Evolutionary conservation across 1,140 invertebrate species (phyloP), one percentile per base, ranked within the genome.

Genomic region (Bicyclus anynana): DNA sequence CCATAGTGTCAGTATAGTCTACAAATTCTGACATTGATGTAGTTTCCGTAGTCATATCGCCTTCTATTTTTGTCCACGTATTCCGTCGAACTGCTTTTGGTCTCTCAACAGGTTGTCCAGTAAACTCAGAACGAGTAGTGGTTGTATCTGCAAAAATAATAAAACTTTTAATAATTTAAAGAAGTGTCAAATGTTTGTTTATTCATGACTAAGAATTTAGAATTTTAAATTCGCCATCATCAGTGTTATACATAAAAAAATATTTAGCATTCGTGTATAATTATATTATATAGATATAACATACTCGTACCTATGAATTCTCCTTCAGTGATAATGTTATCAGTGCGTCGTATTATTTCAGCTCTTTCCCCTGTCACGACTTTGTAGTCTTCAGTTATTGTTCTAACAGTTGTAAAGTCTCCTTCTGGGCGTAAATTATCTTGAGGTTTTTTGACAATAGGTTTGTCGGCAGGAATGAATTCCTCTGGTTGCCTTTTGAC

Each of bases 51-150:
- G 67, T 90, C 80, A 95, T 92, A 55, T 94, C 93, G 33, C 93
- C 92, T 83, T 95, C 94, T 29, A 93, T 82, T 84, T 95, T 95
- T 0, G 93, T 96, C 90, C 93, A 96, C 3, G 95, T 96, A 71
- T 96, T 96, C 46, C 94, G 91, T 65, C 95, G 89, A 49, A 95
- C 92, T 38, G 94, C 91, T 65, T 87, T 91, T 12, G 93, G 91
- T 65, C 92, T 89, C 79, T 94, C 93, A 16, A 89, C 89, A 57
- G 91, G 83, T 77, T 92, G 90, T 1, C 92, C 91, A 59, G 91
- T 93, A 72, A 92, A 95, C 65, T 93, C 93, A 51, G 90, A 78
- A 67, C 92, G 92, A 18, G 90, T 89, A 23, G 92, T 93, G 35
- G 92, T 94, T 44, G 91, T 80, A 85, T 91, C 93, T 94, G 76